A percentile compares a stretch with the other conserved stretches of the same genome.
These are phyloP conservation scores for Rhegmatorhina hoffmannsi DNA, from an alignment of 2,113 vertebrate species.

Conservation along the genomic window DNA sequence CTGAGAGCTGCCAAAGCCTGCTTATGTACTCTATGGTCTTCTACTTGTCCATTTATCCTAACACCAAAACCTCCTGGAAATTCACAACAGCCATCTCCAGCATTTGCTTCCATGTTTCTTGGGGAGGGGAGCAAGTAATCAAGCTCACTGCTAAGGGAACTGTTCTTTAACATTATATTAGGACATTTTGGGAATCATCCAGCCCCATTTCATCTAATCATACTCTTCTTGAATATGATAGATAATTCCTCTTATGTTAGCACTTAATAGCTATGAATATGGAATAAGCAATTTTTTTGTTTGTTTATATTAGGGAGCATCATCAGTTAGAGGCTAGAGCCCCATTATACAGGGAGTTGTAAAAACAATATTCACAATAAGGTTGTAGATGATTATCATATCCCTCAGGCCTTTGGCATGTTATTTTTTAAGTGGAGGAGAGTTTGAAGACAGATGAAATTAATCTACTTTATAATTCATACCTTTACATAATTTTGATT, in stretches of 20 bases:
- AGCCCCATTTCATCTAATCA: neutral
- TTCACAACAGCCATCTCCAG: neutral
- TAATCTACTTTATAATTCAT: slow-evolving; percentile 14
- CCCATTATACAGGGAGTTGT: neutral
- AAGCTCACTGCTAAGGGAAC: neutral
- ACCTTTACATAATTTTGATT: slow-evolving; percentile 18
- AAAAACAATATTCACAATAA: slow-evolving; percentile 4
- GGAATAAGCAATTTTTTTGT: neutral
- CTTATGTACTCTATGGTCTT: neutral
- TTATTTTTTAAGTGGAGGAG: neutral
- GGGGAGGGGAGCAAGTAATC: neutral
- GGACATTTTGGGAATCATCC: neutral
- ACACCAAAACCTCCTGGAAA: neutral
- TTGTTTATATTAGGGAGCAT: neutral
- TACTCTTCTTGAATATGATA: neutral
- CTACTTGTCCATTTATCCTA: neutral
- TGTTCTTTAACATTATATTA: neutral
- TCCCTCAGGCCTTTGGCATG: neutral
- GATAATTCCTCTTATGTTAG: neutral
- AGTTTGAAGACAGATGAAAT: slow-evolving; percentile 3
- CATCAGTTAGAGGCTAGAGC: neutral
- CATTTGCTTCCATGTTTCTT: neutral
- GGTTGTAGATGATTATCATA: neutral
- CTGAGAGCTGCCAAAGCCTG: neutral
- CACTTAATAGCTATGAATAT: neutral